phyloP scores from a whole-genome alignment of 2,797 vertebrate genomes.

The Salarias fasciatus region DNA sequence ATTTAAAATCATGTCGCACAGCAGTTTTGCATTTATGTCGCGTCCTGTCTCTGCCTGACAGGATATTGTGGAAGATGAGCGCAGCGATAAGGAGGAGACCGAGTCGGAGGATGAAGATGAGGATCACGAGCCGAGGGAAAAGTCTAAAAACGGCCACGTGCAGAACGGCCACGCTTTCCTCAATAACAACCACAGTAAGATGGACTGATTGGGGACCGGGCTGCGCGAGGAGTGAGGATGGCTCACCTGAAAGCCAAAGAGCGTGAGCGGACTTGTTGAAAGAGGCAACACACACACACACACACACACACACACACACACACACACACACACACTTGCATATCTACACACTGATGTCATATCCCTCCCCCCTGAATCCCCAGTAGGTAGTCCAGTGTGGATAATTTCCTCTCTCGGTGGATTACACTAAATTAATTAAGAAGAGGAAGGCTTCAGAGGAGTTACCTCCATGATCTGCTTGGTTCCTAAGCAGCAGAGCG shows the following conservation, averaged over 20 bases:
- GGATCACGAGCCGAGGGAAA: constrained; percentile 37
- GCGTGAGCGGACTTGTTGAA: constrained; percentile 23
- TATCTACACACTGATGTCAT: constrained; percentile 1
- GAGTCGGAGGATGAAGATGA: constrained; percentile 74
- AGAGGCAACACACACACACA: constrained; percentile 32
- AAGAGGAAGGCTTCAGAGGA: constrained; percentile 13
- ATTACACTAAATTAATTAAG: constrained; percentile 39
- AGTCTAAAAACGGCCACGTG: constrained; percentile 84
- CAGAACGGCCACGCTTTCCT: constrained; percentile 87
- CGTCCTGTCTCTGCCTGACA: neutral
- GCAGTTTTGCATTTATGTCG: neutral
- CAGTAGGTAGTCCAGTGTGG: neutral
- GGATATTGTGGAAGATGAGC: constrained; percentile 91
- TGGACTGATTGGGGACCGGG: constrained; percentile 80
- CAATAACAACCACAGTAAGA: constrained; percentile 90
- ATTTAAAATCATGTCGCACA: too few relatives aligned
- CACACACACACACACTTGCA: constrained; percentile 14
- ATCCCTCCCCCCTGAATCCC: constrained; percentile 13
- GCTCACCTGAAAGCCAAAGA: constrained; percentile 63
- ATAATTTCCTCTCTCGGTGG: constrained; percentile 28
- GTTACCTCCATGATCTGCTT: constrained; percentile 40
- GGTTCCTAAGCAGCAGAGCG: constrained; percentile 36
- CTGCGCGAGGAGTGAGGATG: constrained; percentile 4
- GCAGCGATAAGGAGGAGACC: constrained; percentile 93
- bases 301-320: too few relatives aligned